Evolutionary conservation across 1,140 invertebrate species (phyloP).

Genomic region (Drosophila seguyi): DNA sequence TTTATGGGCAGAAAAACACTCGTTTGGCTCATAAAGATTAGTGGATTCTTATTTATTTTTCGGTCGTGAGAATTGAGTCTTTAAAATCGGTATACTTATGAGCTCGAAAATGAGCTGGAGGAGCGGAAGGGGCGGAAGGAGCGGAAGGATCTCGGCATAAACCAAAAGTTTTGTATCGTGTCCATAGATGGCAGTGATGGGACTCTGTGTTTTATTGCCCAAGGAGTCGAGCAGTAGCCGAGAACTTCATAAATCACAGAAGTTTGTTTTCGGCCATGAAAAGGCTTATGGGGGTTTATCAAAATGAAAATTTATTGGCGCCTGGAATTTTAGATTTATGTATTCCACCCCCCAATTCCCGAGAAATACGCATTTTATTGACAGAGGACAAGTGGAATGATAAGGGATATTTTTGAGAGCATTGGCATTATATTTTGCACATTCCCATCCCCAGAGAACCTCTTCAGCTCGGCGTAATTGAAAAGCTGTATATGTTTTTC

Average conservation of each 20-base stretch:
- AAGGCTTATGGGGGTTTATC: conserved; percentile 82
- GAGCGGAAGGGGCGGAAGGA: no score
- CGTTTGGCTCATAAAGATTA: conserved; percentile 42
- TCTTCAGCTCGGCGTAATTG: background rate
- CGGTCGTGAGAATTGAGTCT: conserved; percentile 36
- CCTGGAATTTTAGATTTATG: conserved; percentile 79
- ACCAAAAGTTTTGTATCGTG: conserved; percentile 60
- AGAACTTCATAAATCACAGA: conserved; percentile 83
- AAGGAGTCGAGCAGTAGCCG: conserved; percentile 62
- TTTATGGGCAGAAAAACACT: conserved; percentile 41
- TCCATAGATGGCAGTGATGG: conserved; percentile 58
- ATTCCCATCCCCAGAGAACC: background rate
- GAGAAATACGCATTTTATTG: conserved; percentile 47
- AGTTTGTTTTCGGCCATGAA: conserved; percentile 79
- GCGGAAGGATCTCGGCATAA: background rate
- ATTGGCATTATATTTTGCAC: conserved; percentile 10
- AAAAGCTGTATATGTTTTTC: background rate
- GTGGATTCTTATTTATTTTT: conserved; percentile 32
- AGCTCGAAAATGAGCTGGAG: background rate
- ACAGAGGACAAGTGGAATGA: conserved; percentile 35
- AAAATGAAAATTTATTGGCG: conserved; percentile 82
- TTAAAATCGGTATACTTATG: conserved; percentile 70
- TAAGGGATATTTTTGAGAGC: conserved; percentile 14
- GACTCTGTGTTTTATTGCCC: conserved; percentile 73
- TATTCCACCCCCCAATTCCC: conserved; percentile 25